Base-by-base conservation (phyloP, 1,140 invertebrate species). In the Drosophila seguyi region DNA sequence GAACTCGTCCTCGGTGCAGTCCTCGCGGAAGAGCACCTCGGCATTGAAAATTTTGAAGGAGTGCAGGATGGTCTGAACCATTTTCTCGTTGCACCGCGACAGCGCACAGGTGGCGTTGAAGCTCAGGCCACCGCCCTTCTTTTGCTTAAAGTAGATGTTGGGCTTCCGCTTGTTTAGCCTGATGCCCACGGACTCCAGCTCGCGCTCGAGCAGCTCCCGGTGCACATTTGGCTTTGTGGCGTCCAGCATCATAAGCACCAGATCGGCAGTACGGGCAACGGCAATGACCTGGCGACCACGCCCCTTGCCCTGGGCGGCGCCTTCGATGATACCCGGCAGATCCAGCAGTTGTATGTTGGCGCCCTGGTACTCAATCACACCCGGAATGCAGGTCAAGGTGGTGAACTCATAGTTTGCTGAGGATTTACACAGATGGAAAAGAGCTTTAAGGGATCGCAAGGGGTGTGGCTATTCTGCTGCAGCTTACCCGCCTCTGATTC, bases 1-100 rank as follows among this genome's bases (percentile, higher is more conserved):
- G 85, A 99, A 95, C 92, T 99, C 98, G 93, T 99, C 99, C 6
- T 98, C 95, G 3, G 95, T 97, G 90, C 97, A 98, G 93, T 99
- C 99, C 93, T 99, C 99, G 22, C 99, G 94, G 93, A 99, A 99
- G 42, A 99, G 93, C 57, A 98, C 97, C 94, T 99, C 99, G 25
- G 98, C 98, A 94, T 99, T 99, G 93, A 99, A 99, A 91, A 99
- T 99, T 94, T 99, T 99, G 93, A 99, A 99, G 93, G 99, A 99
- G 91, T 99, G 98, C 10, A 99, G 94, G 86, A 99, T 99, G 95
- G 98, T 96, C 94, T 99, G 98, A 47, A 99, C 98, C 94, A 99
- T 94, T 94, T 99, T 99, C 92, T 99, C 99, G 93, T 98, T 98
- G 56, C 98, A 95, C 93, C 97, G 97, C 0, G 98, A 99, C 25